Evolutionary conservation across 2,797 vertebrate genomes (phyloP).

Genomic region (Microhierax caerulescens): DNA sequence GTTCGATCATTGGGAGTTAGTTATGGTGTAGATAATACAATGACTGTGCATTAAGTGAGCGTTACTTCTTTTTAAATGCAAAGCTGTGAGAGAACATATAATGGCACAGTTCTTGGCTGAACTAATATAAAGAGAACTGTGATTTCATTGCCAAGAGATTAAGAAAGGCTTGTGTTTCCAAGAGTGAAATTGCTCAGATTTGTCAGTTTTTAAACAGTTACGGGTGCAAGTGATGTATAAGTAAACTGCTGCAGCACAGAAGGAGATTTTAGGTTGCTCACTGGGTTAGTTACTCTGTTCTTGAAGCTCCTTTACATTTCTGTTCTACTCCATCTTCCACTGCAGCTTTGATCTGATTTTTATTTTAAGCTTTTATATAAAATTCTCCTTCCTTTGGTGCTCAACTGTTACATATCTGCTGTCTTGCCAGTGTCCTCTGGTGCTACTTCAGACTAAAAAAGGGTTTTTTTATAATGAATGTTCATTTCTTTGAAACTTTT

Average conservation of each 20-base stretch:
- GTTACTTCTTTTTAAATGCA: conserved; percentile 21
- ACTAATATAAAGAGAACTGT: neutral
- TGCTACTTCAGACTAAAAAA: neutral
- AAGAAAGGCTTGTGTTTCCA: conserved; percentile 37
- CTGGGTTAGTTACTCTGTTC: neutral
- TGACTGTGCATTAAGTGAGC: conserved; percentile 17
- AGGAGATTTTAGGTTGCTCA: neutral
- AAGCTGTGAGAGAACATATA: neutral
- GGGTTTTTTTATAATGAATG: neutral
- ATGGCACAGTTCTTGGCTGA: conserved; percentile 28
- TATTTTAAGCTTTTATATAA: conserved; percentile 14
- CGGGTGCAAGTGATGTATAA: neutral
- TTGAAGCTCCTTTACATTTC: neutral
- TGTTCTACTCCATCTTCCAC: neutral
- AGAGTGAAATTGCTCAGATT: conserved; percentile 36
- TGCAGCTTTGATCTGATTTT: neutral
- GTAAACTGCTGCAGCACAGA: conserved; percentile 20
- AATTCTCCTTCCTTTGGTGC: neutral
- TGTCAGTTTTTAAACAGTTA: conserved; percentile 34
- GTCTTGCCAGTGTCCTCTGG: neutral
- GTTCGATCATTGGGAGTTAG: neutral
- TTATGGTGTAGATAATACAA: neutral
- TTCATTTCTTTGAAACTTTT: neutral
- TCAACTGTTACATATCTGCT: neutral
- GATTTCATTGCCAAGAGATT: conserved; percentile 21